Base-by-base conservation (phyloP, 2,113 vertebrate genomes). In the Mormyrus lacerda region DNA sequence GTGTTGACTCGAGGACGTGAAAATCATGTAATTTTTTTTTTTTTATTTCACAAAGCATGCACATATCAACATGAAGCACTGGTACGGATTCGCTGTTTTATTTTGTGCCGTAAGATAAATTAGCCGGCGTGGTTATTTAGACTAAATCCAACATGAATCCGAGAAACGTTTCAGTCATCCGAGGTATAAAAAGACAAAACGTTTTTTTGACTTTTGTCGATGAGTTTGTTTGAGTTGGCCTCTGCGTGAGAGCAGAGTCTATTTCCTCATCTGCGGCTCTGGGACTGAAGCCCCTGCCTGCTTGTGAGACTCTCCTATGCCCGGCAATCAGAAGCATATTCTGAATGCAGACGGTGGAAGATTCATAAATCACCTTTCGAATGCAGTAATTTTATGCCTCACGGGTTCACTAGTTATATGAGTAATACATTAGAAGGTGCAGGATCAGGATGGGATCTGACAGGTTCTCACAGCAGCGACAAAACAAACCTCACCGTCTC, bases 291-390 rank as follows among this genome's bases (percentile, higher is more conserved):
- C 39, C 39, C 79, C 50, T 85, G 89, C 85, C 88, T 86, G 91
- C 92, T 92, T 90, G 88, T 42, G 50, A 92, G 90, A 92, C 92
- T 91, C 93, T 39, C 51, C 76, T 7, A 24, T 53, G 76, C 88
- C 21, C 39, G 92, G 90, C 92, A 92, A 93, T 94, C 92, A 92
- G 91, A 94, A 90, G 95, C 95, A 93, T 91, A 94, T 93, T 94
- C 94, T 95, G 95, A 96, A 95, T 94, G 92, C 91, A 84, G 91
- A 92, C 93, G 93, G 93, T 93, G 93, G 93, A 92, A 85, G 91
- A 87, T 93, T 95, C 94, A 95, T 96, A 96, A 95, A 96, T 96
- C 95, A 96, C 94, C 93, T 94, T 83, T 92, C 95, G 94, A 94
- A 96, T 95, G 92, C 92, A 90, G 94, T 93, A 94, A 93, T 94